These are phyloP conservation scores for Montipora foliosa DNA, from an alignment of 64 coral and sea anemone genomes.

Conservation along the genomic window DNA sequence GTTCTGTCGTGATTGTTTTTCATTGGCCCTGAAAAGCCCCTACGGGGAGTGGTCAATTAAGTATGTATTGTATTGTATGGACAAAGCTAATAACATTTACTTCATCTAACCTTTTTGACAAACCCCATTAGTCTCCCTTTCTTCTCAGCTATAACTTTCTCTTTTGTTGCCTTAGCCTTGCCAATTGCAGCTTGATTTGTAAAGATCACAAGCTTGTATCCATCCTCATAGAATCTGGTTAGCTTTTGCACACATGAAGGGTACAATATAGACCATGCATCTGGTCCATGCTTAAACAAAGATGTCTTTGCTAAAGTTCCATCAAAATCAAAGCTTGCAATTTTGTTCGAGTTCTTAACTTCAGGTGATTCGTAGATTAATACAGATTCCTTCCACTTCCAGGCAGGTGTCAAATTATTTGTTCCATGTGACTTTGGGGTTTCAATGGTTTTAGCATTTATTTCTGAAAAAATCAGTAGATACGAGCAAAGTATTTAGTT, in stretches of 20 bases:
- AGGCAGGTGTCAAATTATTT: neutral
- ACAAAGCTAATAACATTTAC: too few species aligned
- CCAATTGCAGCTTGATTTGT: slow-evolving; percentile 88
- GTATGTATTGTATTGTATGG: too few species aligned
- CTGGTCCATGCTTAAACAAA: slow-evolving; percentile 77
- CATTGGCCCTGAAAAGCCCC: too few species aligned
- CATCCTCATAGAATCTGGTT: slow-evolving; percentile 50
- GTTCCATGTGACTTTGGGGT: slow-evolving; percentile 4
- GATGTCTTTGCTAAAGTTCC: slow-evolving; percentile 81
- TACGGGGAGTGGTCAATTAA: too few species aligned
- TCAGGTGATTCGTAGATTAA: slow-evolving; percentile 61
- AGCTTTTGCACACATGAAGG: slow-evolving; percentile 68
- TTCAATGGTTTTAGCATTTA: neutral
- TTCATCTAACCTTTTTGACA: slow-evolving; percentile 55
- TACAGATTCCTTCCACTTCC: slow-evolving; percentile 75
- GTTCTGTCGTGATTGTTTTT: too few species aligned
- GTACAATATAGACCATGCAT: slow-evolving; percentile 83
- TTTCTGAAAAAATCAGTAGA: neutral
- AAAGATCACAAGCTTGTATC: slow-evolving; percentile 88
- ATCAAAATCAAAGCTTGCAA: slow-evolving; percentile 91
- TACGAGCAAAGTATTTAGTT: neutral
- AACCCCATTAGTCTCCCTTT: slow-evolving; percentile 70
- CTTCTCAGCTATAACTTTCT: slow-evolving; percentile 80
- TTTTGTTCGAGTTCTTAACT: slow-evolving; percentile 63
- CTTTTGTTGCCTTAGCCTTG: slow-evolving; percentile 69